Conservation (phyloP, 1,140 invertebrate genomes). For the Nasonia giraulti region DNA sequence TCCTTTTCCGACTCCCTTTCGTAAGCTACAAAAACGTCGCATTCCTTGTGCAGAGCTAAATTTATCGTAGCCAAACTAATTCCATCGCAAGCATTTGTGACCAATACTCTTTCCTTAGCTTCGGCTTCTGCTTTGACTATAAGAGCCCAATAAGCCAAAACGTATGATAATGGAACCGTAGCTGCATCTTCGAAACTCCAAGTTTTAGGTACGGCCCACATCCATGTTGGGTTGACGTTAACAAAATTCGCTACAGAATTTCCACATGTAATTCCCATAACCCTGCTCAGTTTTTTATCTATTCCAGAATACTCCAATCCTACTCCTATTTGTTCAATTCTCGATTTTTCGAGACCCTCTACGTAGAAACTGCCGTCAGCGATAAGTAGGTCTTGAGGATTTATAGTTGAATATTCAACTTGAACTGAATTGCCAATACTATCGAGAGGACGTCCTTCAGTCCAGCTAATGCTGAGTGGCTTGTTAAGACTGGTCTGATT, state of each 20-base stretch:
- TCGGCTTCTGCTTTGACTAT: constrained; percentile 79
- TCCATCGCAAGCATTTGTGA: constrained; percentile 81
- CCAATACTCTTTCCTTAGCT: constrained; percentile 77
- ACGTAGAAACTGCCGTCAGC: constrained; percentile 85
- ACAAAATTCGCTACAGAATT: constrained; percentile 90
- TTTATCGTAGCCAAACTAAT: constrained; percentile 84
- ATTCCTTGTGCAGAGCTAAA: constrained; percentile 77
- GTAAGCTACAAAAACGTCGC: constrained; percentile 81
- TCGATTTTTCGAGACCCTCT: constrained; percentile 72
- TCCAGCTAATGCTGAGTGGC: constrained; percentile 87
- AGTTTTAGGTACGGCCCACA: constrained; percentile 82
- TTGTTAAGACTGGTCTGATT: constrained; percentile 86
- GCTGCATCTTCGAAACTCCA: constrained; percentile 78
- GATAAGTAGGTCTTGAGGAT: constrained; percentile 83
- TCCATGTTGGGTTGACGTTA: constrained; percentile 83
- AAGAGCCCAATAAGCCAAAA: constrained; percentile 91
- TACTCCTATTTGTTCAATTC: constrained; percentile 78
- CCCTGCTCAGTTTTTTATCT: constrained; percentile 73
- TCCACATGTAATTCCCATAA: constrained; percentile 84
- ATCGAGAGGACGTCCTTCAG: constrained; percentile 75
- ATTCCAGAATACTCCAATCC: constrained; percentile 83
- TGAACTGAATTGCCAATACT: constrained; percentile 45
- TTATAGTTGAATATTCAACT: constrained; percentile 80
- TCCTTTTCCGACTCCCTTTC: constrained; percentile 84
- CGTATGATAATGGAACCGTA: constrained; percentile 75